Evolutionary conservation across 2,797 vertebrate genomes (phyloP).

Genomic region (Scarus forsteni): DNA sequence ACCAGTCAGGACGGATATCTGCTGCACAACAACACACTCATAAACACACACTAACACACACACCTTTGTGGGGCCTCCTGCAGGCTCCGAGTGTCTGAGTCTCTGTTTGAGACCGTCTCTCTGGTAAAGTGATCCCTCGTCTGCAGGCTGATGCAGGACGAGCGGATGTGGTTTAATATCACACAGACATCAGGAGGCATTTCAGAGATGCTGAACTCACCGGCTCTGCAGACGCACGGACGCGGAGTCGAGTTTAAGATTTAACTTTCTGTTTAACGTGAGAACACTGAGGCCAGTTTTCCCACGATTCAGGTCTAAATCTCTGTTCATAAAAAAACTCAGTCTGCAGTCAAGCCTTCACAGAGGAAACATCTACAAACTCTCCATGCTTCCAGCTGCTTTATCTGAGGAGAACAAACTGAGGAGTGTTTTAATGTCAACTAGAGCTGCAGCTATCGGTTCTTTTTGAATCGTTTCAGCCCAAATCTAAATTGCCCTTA

Average conservation of each 20-base stretch:
- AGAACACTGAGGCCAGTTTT: neutral
- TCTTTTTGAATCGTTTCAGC: no score
- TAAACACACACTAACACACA: neutral
- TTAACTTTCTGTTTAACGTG: neutral
- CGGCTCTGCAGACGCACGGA: neutral
- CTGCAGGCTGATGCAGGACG: conserved; percentile 23
- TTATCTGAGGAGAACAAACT: no score
- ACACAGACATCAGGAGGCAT: conserved; percentile 40
- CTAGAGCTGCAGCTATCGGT: no score
- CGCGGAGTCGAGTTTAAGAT: conserved; percentile 7
- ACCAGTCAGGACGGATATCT: conserved; percentile 28
- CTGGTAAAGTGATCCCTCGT: conserved; percentile 49
- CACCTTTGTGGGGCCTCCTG: no score
- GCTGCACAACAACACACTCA: conserved; percentile 7
- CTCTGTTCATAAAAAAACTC: neutral
- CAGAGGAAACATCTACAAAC: neutral
- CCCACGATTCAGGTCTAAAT: neutral
- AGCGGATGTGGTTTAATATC: conserved; percentile 23
- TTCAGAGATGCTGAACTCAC: conserved; percentile 30
- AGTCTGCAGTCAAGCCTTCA: neutral
- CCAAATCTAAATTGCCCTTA: no score
- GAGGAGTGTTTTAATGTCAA: no score
- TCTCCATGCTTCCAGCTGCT: neutral
- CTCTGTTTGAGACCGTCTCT: conserved; percentile 36
- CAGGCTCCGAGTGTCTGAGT: neutral